Evolutionary conservation across 2,888 invertebrate genomes (phyloP), one percentile per base, ranked within the genome.

Genomic region (Lamproptera curius): DNA sequence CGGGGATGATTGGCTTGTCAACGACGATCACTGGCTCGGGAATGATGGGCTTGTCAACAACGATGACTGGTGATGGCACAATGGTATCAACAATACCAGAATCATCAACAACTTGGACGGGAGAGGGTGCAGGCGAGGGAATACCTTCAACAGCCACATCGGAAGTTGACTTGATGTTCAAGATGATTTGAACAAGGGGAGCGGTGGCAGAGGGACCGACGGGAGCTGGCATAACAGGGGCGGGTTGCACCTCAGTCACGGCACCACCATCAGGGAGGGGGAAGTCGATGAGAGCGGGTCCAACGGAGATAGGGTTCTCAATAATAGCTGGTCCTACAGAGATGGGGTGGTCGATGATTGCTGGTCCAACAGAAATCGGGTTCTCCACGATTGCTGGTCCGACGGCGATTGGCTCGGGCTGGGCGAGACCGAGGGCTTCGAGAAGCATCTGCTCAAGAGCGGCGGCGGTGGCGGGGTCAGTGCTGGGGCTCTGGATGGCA

Each of bases 401-500:
- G 28, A 55, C 42, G n/a, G 65, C 58, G 42, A 61, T 42, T 35
- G 67, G 66, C 52, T 47, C 44, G 42, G 52, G 44, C 34, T 53
- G 57, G 31, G 59, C 28, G 42, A 62, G 38, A 0, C 56, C 61
- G 43, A 57, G 54, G 46, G 58, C 61, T 16, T 58, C 55, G 11
- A 11, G 50, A 56, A 50, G 51, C 58, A 58, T 16, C 11, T 57
- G 49, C 37, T 66, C 55, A 41, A 42, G 8, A 5, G 53, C 61
- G 2, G 46, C 55, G 16, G 75, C 40, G 54, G 74, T 64, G 2
- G 51, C 50, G 5, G 46, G 46, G 20, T 5, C n/a, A 1, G 17
- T 73, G 70, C 67, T 72, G 5, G 38, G 38, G 38, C 16, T 38
- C 47, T 71, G 53, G 70, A 76, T 76, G 57, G 76, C 74, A 42